Evolutionary conservation across 1,140 invertebrate species (phyloP), one percentile per base, ranked within the genome.

Genomic region (Bradysia coprophila): DNA sequence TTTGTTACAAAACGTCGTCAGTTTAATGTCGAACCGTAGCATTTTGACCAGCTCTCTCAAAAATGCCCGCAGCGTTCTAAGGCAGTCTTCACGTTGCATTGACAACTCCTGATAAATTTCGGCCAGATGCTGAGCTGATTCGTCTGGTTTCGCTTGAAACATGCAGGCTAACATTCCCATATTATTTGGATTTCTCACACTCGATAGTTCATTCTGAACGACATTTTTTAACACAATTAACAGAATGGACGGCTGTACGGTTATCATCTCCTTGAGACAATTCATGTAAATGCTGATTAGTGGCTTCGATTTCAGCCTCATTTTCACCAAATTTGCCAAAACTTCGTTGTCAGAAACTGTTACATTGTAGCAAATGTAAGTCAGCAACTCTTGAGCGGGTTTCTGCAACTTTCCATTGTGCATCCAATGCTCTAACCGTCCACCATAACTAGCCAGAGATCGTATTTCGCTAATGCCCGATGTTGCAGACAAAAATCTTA

Each of bases 361-460:
- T 18, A 68, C 67, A 64, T 96, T 98, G 46, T 85, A 76, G 57
- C 90, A 94, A 40, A 96, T 72, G 47, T 91, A 83, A 41, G 91
- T 76, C 3, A 98, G 63, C n/a, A 98, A 63, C 62, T 98, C 91
- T 59, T 95, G 92, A 1, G 90, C 89, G 8, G 82, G 74, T 52
- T 85, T 75, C 59, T 84, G 82, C 33, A 92, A 59, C 68, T 97
- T 97, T 23, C 90, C 89, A 65, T 94, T 95, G 53, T 94, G 90
- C 21, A 98, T 65, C 92, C 92, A 96, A 45, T 82, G 75, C 61
- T 98, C 93, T 2, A 97, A 63, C 19, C 82, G 74, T 11, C 81
- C 76, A n/a, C n/a, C n/a, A n/a, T n/a, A n/a, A 8, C 83, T 77
- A 8, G 84, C 80, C 36, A 89, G 73, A 39, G 81, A 71, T 21